Conservation (phyloP, 1,140 invertebrate genomes). For the Wasmannia auropunctata region DNA sequence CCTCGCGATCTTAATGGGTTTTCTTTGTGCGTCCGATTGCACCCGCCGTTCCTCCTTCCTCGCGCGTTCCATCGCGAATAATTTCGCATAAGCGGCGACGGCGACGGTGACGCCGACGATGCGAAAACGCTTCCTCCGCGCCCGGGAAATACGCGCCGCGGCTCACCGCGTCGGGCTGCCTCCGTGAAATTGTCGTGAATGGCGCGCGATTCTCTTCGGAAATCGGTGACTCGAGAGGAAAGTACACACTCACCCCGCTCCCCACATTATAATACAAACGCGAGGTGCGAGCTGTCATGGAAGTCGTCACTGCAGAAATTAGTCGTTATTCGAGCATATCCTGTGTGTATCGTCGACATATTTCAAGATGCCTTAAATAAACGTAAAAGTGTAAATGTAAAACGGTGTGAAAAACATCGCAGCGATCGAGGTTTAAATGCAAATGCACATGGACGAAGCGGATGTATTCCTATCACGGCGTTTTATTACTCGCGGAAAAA, state of each 20-base stretch:
- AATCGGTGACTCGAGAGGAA: slow-evolving; percentile 14
- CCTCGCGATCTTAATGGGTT: slow-evolving; percentile 56
- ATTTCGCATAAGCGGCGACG: slow-evolving; percentile 18
- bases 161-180: background rate
- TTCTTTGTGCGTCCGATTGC: slow-evolving; percentile 57
- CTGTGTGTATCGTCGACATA: background rate
- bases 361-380: background rate
- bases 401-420: background rate
- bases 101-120: background rate
- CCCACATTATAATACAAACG: background rate
- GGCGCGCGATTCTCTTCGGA: slow-evolving; percentile 31
- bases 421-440: background rate
- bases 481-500: slow-evolving; percentile 17
- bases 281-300: background rate
- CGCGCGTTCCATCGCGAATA: slow-evolving; percentile 51
- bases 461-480: background rate
- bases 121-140: slow-evolving; percentile 25
- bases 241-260: background rate
- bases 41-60: slow-evolving; percentile 13
- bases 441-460: background rate
- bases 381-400: background rate
- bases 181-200: slow-evolving; percentile 28
- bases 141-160: slow-evolving; percentile 25
- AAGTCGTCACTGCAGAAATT: background rate
- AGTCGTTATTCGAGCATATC: background rate